phyloP scores from a whole-genome alignment of 2,113 vertebrate species.

The Phyllopteryx taeniolatus region DNA sequence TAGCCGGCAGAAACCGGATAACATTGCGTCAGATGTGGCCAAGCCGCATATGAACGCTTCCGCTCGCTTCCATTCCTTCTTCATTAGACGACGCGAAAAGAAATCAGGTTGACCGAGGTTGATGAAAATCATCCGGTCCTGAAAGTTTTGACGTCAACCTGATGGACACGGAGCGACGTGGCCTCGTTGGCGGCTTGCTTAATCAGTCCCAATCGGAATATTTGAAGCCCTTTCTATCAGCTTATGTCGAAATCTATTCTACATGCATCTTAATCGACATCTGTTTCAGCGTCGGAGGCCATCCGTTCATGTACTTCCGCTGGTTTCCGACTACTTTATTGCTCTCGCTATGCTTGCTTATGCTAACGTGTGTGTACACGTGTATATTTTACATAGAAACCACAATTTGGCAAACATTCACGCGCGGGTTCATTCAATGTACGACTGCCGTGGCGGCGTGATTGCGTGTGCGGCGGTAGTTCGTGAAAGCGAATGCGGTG shows the following conservation, averaged over 20 bases:
- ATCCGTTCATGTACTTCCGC: constrained; percentile 7
- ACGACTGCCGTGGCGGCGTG: constrained; percentile 14
- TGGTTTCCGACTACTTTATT: constrained; percentile 13
- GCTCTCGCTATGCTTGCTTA: constrained; percentile 32
- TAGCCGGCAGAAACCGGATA: constrained; percentile 17
- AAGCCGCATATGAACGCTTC: not conserved
- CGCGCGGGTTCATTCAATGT: constrained; percentile 11
- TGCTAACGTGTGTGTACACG: constrained; percentile 10
- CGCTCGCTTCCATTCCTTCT: too few species aligned
- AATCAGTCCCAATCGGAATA: not conserved
- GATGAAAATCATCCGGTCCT: not conserved
- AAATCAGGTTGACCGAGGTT: not conserved
- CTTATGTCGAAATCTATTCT: not conserved
- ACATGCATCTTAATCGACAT: constrained; percentile 18
- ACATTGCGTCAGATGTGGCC: constrained; percentile 43
- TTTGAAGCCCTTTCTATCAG: not conserved
- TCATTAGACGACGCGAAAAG: too few species aligned
- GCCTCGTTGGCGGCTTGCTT: too few species aligned
- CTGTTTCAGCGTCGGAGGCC: constrained; percentile 16
- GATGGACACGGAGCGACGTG: not conserved
- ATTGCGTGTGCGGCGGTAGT: constrained; percentile 19
- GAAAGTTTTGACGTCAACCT: not conserved
- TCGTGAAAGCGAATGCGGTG: constrained; percentile 56
- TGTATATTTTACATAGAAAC: constrained; percentile 4
- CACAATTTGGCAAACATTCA: constrained; percentile 7